Conservation (phyloP, 2,888 invertebrate genomes). For the Scelioninae gen. 1 region DNA sequence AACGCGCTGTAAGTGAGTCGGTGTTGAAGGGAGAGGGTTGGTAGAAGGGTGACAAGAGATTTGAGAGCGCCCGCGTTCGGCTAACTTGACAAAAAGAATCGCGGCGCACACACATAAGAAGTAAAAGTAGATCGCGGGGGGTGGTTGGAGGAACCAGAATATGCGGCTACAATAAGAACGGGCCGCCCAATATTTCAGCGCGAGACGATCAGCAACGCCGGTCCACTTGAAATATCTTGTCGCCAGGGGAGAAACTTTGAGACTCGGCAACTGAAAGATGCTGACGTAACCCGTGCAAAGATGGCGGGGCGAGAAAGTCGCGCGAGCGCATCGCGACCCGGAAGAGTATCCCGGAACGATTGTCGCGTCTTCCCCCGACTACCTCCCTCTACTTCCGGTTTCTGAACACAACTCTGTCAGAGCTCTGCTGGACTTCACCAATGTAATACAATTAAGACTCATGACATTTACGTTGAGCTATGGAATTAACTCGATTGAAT, state of each 20-base stretch:
- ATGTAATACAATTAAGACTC: slow-evolving; percentile 32
- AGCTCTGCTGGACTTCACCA: slow-evolving; percentile 29
- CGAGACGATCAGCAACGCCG: slow-evolving; percentile 77
- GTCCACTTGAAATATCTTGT: slow-evolving; percentile 84
- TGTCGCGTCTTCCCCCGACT: slow-evolving; percentile 32
- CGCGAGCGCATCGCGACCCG: slow-evolving; percentile 51
- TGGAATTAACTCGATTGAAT: too few species aligned
- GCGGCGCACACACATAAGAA: slow-evolving; percentile 45
- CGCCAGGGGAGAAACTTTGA: slow-evolving; percentile 83
- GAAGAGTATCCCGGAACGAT: slow-evolving; percentile 43
- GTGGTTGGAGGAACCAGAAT: slow-evolving; percentile 74
- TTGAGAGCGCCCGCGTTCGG: slow-evolving; percentile 29
- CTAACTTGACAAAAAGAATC: slow-evolving; percentile 63
- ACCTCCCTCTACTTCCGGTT: slow-evolving; percentile 38
- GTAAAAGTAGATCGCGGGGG: slow-evolving; percentile 52
- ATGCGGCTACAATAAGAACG: slow-evolving; percentile 82
- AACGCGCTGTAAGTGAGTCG: slow-evolving; percentile 13
- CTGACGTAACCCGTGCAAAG: slow-evolving; percentile 83
- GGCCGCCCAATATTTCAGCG: slow-evolving; percentile 84
- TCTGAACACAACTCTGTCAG: slow-evolving; percentile 9
- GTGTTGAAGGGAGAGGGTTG: slow-evolving; percentile 2
- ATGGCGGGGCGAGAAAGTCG: slow-evolving; percentile 75
- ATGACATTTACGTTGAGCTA: too few species aligned
- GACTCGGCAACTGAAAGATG: slow-evolving; percentile 83
- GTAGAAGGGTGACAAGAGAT: slow-evolving; percentile 25